Base-by-base conservation (phyloP, 2,888 invertebrate species). In the Nemotelus pantherinus region DNA sequence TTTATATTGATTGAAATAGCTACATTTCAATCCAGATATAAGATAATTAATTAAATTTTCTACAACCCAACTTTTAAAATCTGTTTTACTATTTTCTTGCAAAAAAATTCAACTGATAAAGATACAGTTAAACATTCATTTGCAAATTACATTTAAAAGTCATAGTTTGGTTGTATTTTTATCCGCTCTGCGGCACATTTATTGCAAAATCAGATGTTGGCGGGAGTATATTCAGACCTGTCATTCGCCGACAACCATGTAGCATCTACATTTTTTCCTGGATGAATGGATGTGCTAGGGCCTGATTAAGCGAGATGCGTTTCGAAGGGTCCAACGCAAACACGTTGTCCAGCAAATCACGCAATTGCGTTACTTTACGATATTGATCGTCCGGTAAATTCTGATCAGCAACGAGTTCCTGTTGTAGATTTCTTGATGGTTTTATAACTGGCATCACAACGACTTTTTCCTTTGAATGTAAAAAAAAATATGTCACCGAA, bases 401-500 rank as follows among this genome's bases (percentile, higher is more conserved):
- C 86, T 96, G 97, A 83, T 94, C 94, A 6, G 96, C 94, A 77
- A 96, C 91, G 80, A 99, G 89, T 85, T 99, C 98, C 0, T 92
- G 88, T 82, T 94, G 93, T 78, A 99, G 89, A 85, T 98, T 97
- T 50, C 98, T 91, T 2, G 91, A 91, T 9, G 95, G 91, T 83
- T 95, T 95, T 80, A 99, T 93, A 71, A 95, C 95, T 63, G 97
- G 92, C 91, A 99, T 93, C 64, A 96, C 93, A n/a, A 98, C 97
- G 71, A 98, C 90, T 89, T 99, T 99, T 86, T 98, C 98, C 98
- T 98, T 88, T n/a, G 80, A 70, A 77, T 70, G 76, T 10, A 72
- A 80, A 53, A 78, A 50, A 50, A 25, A 25, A 25, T 25, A 25
- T 25, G 25, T 25, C 25, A 25, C 25, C 0, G 25, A 72, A 43